Conservation (phyloP, 2,888 invertebrate genomes). For the Brenthis daphne region DNA sequence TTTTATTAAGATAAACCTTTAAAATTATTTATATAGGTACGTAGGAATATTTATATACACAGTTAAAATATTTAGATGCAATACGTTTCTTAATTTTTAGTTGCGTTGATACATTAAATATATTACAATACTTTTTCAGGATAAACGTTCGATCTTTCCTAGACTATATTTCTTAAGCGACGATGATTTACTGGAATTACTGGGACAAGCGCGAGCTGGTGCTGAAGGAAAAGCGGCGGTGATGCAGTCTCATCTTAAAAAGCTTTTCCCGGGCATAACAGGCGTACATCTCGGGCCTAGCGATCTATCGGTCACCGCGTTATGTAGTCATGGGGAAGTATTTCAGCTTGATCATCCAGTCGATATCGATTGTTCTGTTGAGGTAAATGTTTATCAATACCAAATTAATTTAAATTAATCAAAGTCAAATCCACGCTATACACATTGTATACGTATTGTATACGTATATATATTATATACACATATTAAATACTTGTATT, state of each 20-base stretch:
- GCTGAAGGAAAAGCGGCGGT: constrained; percentile 85
- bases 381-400: constrained; percentile 74
- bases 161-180: constrained; percentile 98
- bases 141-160: constrained; percentile 96
- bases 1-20: too few species aligned
- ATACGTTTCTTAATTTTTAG: constrained; percentile 25
- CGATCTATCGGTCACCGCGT: constrained; percentile 82
- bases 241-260: constrained; percentile 97
- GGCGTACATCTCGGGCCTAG: constrained; percentile 86
- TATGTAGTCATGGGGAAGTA: constrained; percentile 89
- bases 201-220: constrained; percentile 94
- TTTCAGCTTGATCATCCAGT: constrained; percentile 87
- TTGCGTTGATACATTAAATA: constrained; percentile 2
- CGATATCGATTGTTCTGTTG: constrained; percentile 88
- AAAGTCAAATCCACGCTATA: too few species aligned
- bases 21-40: too few species aligned
- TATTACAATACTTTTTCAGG: constrained; percentile 76
- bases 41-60: not conserved
- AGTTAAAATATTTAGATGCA: not conserved
- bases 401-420: too few species aligned
- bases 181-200: constrained; percentile 97
- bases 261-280: constrained; percentile 95
- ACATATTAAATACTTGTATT: too few species aligned
- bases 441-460: not conserved
- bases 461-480: not conserved